phyloP scores from a whole-genome alignment of 2,797 vertebrate species.

The Clarias laeviceps region DNA sequence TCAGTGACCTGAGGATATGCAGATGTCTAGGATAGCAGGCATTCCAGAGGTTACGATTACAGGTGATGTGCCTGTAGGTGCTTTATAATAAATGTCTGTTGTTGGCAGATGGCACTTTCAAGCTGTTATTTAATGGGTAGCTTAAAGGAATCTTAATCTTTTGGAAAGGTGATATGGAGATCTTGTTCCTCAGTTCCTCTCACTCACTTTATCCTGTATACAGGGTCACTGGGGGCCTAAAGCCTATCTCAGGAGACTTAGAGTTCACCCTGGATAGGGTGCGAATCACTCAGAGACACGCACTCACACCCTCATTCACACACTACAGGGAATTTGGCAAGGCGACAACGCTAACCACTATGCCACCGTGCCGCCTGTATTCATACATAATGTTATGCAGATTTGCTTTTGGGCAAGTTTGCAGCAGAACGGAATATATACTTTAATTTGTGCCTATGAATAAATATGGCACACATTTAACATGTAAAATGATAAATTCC shows the following conservation, averaged over 20 bases:
- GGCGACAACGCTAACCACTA: too few species aligned
- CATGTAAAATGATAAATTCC: background rate
- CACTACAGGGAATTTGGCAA: too few species aligned
- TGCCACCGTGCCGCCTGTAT: too few species aligned
- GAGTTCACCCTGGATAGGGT: too few species aligned
- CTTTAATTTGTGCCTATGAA: background rate
- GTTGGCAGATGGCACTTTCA: background rate
- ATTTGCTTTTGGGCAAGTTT: background rate
- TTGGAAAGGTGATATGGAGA: background rate
- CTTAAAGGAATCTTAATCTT: background rate
- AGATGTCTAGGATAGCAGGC: slow-evolving; percentile 51
- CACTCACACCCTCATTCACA: too few species aligned
- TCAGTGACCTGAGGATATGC: slow-evolving; percentile 45
- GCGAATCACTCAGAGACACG: too few species aligned
- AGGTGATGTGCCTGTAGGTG: slow-evolving; percentile 13
- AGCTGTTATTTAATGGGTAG: background rate
- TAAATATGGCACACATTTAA: background rate
- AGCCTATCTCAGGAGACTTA: too few species aligned
- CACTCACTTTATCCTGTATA: too few species aligned
- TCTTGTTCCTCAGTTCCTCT: background rate
- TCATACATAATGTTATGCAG: background rate
- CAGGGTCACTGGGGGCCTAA: too few species aligned
- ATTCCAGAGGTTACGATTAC: slow-evolving; percentile 62
- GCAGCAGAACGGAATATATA: background rate
- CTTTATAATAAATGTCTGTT: slow-evolving; percentile 23